Evolutionary conservation across 53 echinoderm and acorn worm genomes (phyloP), one percentile per base, ranked within the genome.

Genomic region (Echinarachnius parma): DNA sequence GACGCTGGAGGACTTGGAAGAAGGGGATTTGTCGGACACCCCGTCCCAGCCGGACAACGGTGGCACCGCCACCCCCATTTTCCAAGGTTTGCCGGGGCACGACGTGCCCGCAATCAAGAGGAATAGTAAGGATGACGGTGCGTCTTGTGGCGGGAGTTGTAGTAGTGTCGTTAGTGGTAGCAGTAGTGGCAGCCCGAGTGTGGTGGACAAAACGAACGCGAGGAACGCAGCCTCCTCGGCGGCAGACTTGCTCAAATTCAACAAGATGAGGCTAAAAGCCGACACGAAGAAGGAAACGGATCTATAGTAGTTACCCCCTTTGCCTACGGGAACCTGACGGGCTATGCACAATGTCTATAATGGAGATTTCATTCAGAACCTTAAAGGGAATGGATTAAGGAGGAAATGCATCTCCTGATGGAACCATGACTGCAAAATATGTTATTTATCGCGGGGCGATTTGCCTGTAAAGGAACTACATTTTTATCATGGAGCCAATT

Each of bases 1-100:
- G 55, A 65, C 89, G 5, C 66, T 85, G 35, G 85, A 85, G 66
- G 89, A 89, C 33, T 37, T 83, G 14, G 83, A 83, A 42, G 82
- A 82, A 47, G 59, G 44, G 25, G 60, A 60, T 13, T 42, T 61
- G 21, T 77, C 60, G 9, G 35, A 32, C n/a, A 32, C 46, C 19
- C 48, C 39, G 13, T 31, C 75, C 9, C 58, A 58, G 1, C 48
- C 53, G 26, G 82, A 82, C n/a, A 31, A 46, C 28, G 47, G 13
- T 7, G 7, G 29, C 31, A 52, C 49, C 4, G 50, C 68, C 52
- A 68, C 68, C 0, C 68, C 49, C 34, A 39, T n/a, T n/a, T n/a
- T n/a, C n/a, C n/a, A n/a, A n/a, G n/a, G n/a, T n/a, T n/a, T n/a
- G n/a, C n/a, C n/a, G n/a, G n/a, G 42, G 42, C 42, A 39, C 7